A percentile compares a stretch with the other conserved stretches of the same genome.
Evolutionary conservation across 2,113 vertebrate genomes (phyloP).

Genomic region (Tiliqua scincoides): DNA sequence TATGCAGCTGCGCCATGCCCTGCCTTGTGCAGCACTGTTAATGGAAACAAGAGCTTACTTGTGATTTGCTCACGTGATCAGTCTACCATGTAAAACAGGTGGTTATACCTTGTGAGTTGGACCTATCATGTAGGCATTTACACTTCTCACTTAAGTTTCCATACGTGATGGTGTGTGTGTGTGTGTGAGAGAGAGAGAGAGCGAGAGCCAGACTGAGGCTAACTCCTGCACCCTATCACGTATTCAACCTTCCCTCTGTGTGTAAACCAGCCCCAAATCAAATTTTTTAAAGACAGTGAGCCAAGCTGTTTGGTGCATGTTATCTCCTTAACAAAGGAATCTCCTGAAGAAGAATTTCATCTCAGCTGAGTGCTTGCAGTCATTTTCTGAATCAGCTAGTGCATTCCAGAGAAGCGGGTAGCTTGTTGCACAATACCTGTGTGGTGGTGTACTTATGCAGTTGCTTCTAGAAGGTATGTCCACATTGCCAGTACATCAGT

Average conservation of each 20-base stretch:
- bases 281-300: neutral
- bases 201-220: too few relatives aligned
- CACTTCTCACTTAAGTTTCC: neutral
- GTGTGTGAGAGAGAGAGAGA: neutral
- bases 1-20: too few relatives aligned
- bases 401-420: neutral
- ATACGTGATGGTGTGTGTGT: too few relatives aligned
- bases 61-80: too few relatives aligned
- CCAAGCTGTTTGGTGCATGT: neutral
- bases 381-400: neutral
- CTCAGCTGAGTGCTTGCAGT: too few relatives aligned
- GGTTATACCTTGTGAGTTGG: too few relatives aligned
- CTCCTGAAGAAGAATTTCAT: neutral
- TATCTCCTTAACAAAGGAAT: neutral
- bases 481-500: neutral
- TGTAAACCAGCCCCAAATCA: neutral
- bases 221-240: too few relatives aligned
- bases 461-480: neutral
- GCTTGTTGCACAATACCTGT: neutral
- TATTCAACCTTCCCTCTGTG: neutral
- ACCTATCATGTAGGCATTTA: neutral
- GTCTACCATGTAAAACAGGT: neutral
- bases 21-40: neutral
- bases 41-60: neutral
- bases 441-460: neutral